Base-by-base conservation (phyloP, 2,797 vertebrate species). In the Ptychobarbus kaznakovi region DNA sequence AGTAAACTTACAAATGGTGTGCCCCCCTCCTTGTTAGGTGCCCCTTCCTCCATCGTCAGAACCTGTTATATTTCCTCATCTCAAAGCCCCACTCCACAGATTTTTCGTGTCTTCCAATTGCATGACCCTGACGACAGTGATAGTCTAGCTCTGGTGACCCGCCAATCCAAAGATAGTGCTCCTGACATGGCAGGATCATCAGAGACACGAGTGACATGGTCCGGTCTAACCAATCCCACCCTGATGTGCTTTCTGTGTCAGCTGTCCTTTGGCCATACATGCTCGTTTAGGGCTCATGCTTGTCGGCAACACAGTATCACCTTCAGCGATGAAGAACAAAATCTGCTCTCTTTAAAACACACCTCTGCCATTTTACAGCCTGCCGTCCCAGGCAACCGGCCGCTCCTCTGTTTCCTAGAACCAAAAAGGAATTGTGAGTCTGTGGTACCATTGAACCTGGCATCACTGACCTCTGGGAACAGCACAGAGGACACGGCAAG, bases 221-320 rank as follows among this genome's bases (percentile, higher is more conserved):
- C 96, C 0, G 95, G 95, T 92, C 95, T 96, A 93, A 95, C 95
- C 90, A 96, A 96, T 93, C 96, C 96, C 89, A 96, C 96, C 91
- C 92, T 97, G 92, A 96, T 97, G 96, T 97, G 96, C 93, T 96
- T 97, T 95, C 92, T 96, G 93, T 97, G 96, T 93, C 96, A 95
- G 89, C 95, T 97, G 77, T 97, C 95, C 86, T 97, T 97, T 88
- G 95, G 95, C 89, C 96, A 94, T 74, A 94, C 95, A 91, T 94
- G 94, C 90, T 96, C 95, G 0, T 97, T 97, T 82, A 95, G 96
- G 92, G 95, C 95, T 92, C 96, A 97, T 0, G 95, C 96, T 76
- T 96, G 96, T 91, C 95, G 96, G 61, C 95, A 97, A 92, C 96
- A 97, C 87, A 93, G 93, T 88, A 95, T 97, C 94, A 96, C 95